These are phyloP conservation scores for Cepphus grylle DNA, from an alignment of 2,113 vertebrate genomes.

Conservation along the genomic window DNA sequence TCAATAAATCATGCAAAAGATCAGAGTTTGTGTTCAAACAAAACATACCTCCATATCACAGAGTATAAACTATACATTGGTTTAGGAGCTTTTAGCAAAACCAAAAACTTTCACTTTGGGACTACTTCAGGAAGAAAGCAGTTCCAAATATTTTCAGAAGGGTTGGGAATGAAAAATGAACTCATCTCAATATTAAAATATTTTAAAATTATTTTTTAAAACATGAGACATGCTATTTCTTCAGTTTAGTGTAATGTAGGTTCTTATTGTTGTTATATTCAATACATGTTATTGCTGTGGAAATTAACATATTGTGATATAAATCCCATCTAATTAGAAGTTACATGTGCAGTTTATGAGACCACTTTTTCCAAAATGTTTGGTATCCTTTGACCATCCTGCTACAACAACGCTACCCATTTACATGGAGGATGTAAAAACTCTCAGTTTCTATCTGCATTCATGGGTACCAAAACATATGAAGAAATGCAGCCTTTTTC, in stretches of 20 bases:
- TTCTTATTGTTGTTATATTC: not conserved
- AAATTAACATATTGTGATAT: not conserved
- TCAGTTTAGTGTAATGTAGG: not conserved
- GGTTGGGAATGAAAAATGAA: not conserved
- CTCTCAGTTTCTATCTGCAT: not conserved
- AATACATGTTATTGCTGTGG: not conserved
- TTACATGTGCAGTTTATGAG: not conserved
- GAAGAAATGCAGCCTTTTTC: not conserved
- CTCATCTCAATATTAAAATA: not conserved
- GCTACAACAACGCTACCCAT: not conserved
- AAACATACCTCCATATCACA: not conserved
- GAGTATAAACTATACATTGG: not conserved
- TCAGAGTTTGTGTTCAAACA: not conserved
- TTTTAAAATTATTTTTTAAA: not conserved
- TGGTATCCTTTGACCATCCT: not conserved
- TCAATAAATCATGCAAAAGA: not conserved
- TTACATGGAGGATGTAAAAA: not conserved
- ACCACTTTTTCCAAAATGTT: not conserved
- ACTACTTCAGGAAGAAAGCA: not conserved
- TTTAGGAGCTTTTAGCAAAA: not conserved
- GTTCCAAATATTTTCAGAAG: not conserved
- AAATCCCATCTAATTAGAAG: not conserved
- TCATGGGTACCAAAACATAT: not conserved
- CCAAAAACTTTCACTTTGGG: accelerated
- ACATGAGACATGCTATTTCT: not conserved